These are phyloP conservation scores for Cetonia aurata DNA, from an alignment of 2,888 invertebrate species.

Conservation along the genomic window DNA sequence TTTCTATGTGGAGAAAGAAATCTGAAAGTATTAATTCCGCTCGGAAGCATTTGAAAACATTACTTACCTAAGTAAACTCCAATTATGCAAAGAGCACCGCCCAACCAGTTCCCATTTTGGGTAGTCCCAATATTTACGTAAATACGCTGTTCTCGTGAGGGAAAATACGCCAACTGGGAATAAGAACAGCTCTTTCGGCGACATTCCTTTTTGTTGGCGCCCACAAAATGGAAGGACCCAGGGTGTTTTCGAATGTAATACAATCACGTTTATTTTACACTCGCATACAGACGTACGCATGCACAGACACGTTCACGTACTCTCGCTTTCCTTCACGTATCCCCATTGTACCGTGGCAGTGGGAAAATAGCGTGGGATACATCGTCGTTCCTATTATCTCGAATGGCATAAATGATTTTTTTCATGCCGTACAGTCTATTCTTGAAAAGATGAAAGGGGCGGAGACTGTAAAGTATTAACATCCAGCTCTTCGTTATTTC, in stretches of 20 bases:
- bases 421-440: conserved; percentile 21
- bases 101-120: background rate
- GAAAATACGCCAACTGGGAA: background rate
- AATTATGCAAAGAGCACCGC: conserved; percentile 12
- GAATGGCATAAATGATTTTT: conserved; percentile 33
- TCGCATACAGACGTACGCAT: background rate
- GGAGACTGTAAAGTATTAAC: conserved; percentile 22
- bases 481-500: conserved; percentile 28
- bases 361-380: conserved; percentile 32
- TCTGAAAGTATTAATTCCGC: too few relatives aligned
- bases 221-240: conserved; percentile 3
- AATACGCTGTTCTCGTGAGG: background rate
- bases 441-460: conserved; percentile 15
- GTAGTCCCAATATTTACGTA: conserved; percentile 11
- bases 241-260: conserved; percentile 34
- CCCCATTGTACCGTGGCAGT: conserved; percentile 17
- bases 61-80: background rate
- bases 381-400: conserved; percentile 33
- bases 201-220: background rate
- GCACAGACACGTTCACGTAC: conserved; percentile 20
- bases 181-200: conserved; percentile 5
- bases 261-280: conserved; percentile 32
- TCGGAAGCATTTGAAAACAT: too few relatives aligned
- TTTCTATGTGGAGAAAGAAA: too few relatives aligned
- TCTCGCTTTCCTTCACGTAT: conserved; percentile 4